These are phyloP conservation scores for Leucoma salicis DNA, from an alignment of 2,888 invertebrate genomes.

Conservation along the genomic window DNA sequence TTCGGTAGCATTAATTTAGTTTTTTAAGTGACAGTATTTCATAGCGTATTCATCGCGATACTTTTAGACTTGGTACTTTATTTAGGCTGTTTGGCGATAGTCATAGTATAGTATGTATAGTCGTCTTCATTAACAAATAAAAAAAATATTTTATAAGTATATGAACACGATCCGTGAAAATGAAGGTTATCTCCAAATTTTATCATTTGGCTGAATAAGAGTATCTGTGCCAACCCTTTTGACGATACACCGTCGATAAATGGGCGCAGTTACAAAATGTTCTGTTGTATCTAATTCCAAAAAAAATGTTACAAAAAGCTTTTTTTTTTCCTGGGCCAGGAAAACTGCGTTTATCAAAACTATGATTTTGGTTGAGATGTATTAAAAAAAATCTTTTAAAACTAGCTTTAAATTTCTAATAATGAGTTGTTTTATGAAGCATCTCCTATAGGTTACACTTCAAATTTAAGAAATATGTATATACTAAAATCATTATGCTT, in stretches of 20 bases:
- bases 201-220: slow-evolving; percentile 55
- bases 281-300: slow-evolving; percentile 66
- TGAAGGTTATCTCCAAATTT: slow-evolving; percentile 15
- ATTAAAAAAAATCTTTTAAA: not conserved
- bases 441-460: too few species aligned
- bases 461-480: too few species aligned
- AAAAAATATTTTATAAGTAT: too few species aligned
- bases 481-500: too few species aligned
- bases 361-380: not conserved
- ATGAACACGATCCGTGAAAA: too few species aligned
- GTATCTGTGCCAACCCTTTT: slow-evolving; percentile 49
- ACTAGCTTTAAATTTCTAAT: too few species aligned
- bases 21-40: too few species aligned
- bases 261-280: slow-evolving; percentile 70
- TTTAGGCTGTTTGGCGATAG: not conserved
- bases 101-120: too few species aligned
- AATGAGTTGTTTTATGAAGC: too few species aligned
- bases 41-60: too few species aligned
- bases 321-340: slow-evolving; percentile 45
- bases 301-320: slow-evolving; percentile 45
- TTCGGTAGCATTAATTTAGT: slow-evolving; percentile 4
- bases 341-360: slow-evolving; percentile 11
- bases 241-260: slow-evolving; percentile 64
- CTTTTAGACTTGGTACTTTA: too few species aligned
- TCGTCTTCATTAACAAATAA: too few species aligned